Evolutionary conservation across 2,797 vertebrate genomes (phyloP), one percentile per base, ranked within the genome.

Genomic region (Danio tinwini): DNA sequence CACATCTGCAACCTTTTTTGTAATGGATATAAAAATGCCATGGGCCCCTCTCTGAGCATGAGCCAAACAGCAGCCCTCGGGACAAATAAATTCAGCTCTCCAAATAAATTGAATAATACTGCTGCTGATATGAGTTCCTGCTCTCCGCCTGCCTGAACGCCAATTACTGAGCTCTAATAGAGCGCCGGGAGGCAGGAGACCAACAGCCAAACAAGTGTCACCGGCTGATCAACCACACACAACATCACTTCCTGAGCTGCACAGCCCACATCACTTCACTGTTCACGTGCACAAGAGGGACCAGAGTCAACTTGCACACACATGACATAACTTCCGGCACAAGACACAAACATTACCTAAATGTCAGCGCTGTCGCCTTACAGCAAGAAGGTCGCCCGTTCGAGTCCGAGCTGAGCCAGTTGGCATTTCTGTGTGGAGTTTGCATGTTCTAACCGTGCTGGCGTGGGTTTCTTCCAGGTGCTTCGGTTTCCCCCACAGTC

Each of bases 141-240:
- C 69, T 69, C 56, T 67, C 61, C 53, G 70, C 55, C 70, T 69
- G 77, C 69, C 83, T 78, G 82, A 78, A 78, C 50, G 65, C 75
- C 81, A 78, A 83, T 85, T 82, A 74, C 29, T 55, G 78, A 61
- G 67, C 81, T 83, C 45, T 88, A 85, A 84, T 75, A 82, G 80
- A 85, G 80, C 9, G 45, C 74, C 16, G 9, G 42, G 56, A 81
- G 83, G 77, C 76, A 56, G 63, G 19, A 45, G 56, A 73, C 62
- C 63, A 16, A 56, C 19, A 61, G 49, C 73, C 53, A 65, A 68
- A 67, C 67, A 64, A 42, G 56, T 59, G 71, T 80, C 74, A 67
- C 73, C 1, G 56, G 49, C 73, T 63, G 65, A 84, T 76, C 59
- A 37, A 77, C 70, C 39, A 49, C 69, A 74, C 69, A 16, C 81